A percentile compares a stretch with the other conserved stretches of the same genome.
Evolutionary conservation across 2,888 invertebrate genomes (phyloP).

Genomic region (Apamea anceps): DNA sequence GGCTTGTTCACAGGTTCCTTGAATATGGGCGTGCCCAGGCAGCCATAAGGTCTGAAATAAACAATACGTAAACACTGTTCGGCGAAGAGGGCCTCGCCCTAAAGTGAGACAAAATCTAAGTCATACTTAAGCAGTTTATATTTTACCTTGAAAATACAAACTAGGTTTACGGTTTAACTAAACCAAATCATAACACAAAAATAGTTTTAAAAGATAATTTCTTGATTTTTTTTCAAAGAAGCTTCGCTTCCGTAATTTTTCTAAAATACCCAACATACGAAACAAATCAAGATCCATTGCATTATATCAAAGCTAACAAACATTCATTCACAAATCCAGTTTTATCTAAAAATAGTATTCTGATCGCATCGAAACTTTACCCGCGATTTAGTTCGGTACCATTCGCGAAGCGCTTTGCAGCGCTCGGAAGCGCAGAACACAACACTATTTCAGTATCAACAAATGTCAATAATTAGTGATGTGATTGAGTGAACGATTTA

Average conservation of each 20-base stretch:
- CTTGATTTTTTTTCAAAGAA: neutral
- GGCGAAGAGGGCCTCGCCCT: too few relatives aligned
- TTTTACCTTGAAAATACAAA: neutral
- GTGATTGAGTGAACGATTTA: conserved; percentile 45
- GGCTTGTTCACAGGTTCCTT: neutral
- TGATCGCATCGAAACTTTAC: conserved; percentile 63
- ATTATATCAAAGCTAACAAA: conserved; percentile 61
- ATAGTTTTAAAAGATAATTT: neutral
- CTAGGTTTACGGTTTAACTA: neutral
- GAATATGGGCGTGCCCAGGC: neutral
- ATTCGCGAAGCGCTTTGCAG: conserved; percentile 62
- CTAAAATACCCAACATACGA: conserved; percentile 14
- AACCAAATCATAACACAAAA: neutral
- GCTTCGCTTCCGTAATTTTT: neutral
- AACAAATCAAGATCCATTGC: conserved; percentile 26
- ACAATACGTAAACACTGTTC: neutral
- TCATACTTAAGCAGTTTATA: neutral
- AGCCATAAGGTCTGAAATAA: neutral
- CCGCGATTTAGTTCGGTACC: conserved; percentile 66
- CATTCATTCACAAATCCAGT: conserved; percentile 66
- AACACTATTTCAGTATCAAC: conserved; percentile 38
- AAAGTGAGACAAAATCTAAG: neutral
- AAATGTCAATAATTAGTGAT: conserved; percentile 56
- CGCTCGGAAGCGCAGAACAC: conserved; percentile 37
- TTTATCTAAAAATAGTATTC: conserved; percentile 69